phyloP scores from a whole-genome alignment of 2,888 invertebrate genomes.

The Therioaphis trifolii region DNA sequence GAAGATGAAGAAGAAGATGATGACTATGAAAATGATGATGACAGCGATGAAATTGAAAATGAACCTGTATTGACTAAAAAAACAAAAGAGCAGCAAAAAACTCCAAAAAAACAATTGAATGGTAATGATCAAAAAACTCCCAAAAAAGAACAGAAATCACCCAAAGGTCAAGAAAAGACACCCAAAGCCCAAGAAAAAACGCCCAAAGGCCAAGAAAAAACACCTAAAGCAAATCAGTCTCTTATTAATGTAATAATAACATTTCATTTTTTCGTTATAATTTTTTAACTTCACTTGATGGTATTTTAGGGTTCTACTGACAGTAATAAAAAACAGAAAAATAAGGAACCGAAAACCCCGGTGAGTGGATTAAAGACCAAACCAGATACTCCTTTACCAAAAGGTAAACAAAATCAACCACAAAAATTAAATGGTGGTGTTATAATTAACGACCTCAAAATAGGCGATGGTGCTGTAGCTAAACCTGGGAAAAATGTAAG shows the following conservation, averaged over 20 bases:
- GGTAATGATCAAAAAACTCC: conserved; percentile 47
- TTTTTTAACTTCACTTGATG: background rate
- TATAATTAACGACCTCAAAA: conserved; percentile 80
- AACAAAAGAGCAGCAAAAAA: conserved; percentile 64
- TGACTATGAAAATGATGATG: conserved; percentile 67
- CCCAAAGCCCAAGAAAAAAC: conserved; percentile 30
- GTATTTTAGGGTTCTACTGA: conserved; percentile 35
- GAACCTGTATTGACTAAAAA: conserved; percentile 64
- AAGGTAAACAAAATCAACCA: conserved; percentile 65
- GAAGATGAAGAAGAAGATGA: conserved; percentile 66
- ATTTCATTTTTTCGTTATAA: background rate
- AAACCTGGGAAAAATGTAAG: conserved; percentile 78
- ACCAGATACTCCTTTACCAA: conserved; percentile 56
- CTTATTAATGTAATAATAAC: conserved; percentile 34
- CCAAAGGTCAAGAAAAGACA: conserved; percentile 24
- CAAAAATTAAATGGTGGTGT: conserved; percentile 79
- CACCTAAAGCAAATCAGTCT: conserved; percentile 41
- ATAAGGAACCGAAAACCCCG: conserved; percentile 54
- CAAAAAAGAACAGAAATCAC: conserved; percentile 22
- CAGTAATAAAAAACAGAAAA: conserved; percentile 53
- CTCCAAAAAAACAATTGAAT: conserved; percentile 63
- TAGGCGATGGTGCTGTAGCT: conserved; percentile 83
- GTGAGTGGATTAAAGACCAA: conserved; percentile 39
- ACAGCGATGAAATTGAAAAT: conserved; percentile 37
- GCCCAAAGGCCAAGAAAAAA: conserved; percentile 6